phyloP scores from a whole-genome alignment of 2,797 vertebrate species.

The Toxotes lorentzi region DNA sequence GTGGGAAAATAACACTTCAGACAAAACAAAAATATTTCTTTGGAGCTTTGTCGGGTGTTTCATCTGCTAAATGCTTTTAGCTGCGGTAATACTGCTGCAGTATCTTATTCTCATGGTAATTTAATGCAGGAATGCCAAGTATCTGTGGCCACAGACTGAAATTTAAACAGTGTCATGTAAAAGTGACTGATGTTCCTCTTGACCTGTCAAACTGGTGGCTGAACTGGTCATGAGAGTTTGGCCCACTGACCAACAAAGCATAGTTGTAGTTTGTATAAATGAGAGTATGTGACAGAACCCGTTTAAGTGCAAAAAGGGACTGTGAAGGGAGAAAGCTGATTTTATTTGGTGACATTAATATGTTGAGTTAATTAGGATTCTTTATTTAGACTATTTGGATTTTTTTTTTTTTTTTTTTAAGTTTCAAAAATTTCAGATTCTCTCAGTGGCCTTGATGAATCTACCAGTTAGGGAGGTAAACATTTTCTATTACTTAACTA shows the following conservation, averaged over 20 bases:
- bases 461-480: neutral
- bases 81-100: slow-evolving; percentile 12
- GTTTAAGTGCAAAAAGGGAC: neutral
- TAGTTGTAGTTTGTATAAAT: slow-evolving; percentile 34
- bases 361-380: neutral
- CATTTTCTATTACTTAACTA: neutral
- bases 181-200: slow-evolving; percentile 63
- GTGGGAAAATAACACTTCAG: slow-evolving; percentile 8
- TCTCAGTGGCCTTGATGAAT: slow-evolving; percentile 1
- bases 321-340: neutral
- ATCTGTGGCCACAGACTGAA: slow-evolving; percentile 44
- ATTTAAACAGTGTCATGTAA: slow-evolving; percentile 52
- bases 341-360: neutral
- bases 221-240: slow-evolving; percentile 45
- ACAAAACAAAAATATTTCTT: slow-evolving; percentile 11
- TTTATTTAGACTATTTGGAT: neutral
- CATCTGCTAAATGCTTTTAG: slow-evolving; percentile 9
- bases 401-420: too few relatives aligned
- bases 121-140: slow-evolving; percentile 70
- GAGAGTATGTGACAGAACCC: neutral
- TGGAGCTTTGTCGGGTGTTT: slow-evolving; percentile 4
- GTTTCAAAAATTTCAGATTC: neutral
- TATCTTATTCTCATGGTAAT: slow-evolving; percentile 50
- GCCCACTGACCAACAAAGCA: slow-evolving; percentile 29
- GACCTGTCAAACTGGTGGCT: slow-evolving; percentile 37